phyloP scores from a whole-genome alignment of 1,140 invertebrate genomes.

The Delia radicum region DNA sequence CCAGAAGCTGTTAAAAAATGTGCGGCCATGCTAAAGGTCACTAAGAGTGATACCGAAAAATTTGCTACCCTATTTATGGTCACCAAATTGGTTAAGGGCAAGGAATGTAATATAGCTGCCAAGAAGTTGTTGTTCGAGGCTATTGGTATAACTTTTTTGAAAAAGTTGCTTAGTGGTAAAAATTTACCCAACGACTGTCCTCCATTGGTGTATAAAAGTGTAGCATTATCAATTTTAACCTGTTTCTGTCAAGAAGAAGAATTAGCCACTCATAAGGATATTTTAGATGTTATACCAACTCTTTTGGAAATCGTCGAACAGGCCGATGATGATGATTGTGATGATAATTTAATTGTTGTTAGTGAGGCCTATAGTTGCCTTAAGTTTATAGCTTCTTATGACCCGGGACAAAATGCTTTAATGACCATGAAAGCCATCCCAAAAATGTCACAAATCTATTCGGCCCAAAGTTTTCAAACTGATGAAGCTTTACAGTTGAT shows the following conservation, averaged over 20 bases:
- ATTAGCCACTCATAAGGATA: constrained; percentile 76
- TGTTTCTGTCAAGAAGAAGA: constrained; percentile 79
- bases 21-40: constrained; percentile 72
- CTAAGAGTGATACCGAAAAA: constrained; percentile 84
- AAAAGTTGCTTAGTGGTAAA: constrained; percentile 72
- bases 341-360: constrained; percentile 83
- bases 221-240: constrained; percentile 81
- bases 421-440: constrained; percentile 73
- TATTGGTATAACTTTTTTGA: constrained; percentile 82
- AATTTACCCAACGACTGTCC: constrained; percentile 81
- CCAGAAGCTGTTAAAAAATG: constrained; percentile 82
- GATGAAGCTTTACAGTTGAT: constrained; percentile 81
- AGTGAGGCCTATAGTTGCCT: constrained; percentile 85
- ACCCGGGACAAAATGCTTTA: constrained; percentile 73
- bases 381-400: constrained; percentile 72
- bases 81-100: constrained; percentile 80
- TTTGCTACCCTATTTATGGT: constrained; percentile 89
- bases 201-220: constrained; percentile 83
- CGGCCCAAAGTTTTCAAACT: constrained; percentile 81
- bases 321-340: constrained; percentile 76
- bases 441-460: constrained; percentile 82
- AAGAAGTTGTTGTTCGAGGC: constrained; percentile 84
- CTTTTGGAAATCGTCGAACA: constrained; percentile 79
- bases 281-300: constrained; percentile 76
- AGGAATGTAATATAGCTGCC: constrained; percentile 69